Conservation (phyloP, 2,113 vertebrate species). For the Ovibos moschatus region DNA sequence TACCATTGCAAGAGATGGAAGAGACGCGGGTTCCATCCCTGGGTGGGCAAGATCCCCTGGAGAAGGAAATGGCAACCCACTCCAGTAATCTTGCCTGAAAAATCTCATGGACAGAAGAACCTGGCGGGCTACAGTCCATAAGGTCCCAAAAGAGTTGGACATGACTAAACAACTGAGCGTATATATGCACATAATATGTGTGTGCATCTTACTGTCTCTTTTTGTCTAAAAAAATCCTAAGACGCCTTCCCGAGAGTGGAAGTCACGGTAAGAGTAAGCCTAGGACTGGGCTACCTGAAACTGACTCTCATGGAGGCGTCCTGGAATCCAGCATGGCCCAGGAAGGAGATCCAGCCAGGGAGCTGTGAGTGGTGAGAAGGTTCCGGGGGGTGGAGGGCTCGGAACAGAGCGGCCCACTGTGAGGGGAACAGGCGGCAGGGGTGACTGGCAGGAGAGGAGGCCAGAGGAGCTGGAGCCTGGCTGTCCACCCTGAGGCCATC, state of each 20-base stretch:
- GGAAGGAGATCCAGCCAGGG: not conserved
- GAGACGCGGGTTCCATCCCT: accelerated
- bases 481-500: not conserved
- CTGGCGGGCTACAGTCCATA: not conserved
- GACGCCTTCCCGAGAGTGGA: not conserved
- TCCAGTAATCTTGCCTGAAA: not conserved
- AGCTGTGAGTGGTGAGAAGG: too few relatives aligned
- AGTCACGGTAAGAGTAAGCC: not conserved
- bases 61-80: not conserved
- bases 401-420: too few relatives aligned
- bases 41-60: not conserved
- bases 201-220: not conserved
- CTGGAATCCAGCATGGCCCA: not conserved
- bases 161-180: accelerated
- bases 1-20: not conserved
- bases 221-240: not conserved
- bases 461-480: not conserved
- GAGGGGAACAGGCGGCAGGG: not conserved
- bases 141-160: not conserved
- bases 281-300: not conserved
- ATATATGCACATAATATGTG: not conserved
- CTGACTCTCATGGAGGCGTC: too few relatives aligned
- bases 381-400: not conserved
- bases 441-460: not conserved
- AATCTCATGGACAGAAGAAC: not conserved